Evolutionary conservation across 2,888 invertebrate genomes (phyloP).

Genomic region (Agriopis marginaria): DNA sequence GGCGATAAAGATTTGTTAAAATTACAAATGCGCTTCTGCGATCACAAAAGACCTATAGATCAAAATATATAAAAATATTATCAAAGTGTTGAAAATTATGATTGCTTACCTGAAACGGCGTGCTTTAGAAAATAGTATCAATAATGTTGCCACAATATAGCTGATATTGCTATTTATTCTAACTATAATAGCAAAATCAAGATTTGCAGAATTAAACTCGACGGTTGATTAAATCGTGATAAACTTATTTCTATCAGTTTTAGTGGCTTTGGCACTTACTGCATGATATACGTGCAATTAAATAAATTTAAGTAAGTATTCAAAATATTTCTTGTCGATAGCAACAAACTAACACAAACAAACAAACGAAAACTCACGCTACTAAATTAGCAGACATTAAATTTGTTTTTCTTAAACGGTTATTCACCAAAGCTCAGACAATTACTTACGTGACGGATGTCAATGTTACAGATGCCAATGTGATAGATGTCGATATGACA

Average conservation of each 20-base stretch:
- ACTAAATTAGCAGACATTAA: background rate
- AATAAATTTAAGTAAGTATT: too few species aligned
- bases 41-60: background rate
- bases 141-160: background rate
- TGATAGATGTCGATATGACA: too few species aligned
- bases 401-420: background rate
- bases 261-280: too few species aligned
- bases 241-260: background rate
- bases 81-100: background rate
- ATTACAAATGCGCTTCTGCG: slow-evolving; percentile 19
- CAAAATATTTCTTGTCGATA: too few species aligned
- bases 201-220: background rate
- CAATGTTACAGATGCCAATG: too few species aligned
- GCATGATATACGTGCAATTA: too few species aligned
- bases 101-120: background rate
- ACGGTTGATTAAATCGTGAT: background rate
- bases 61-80: background rate
- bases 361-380: background rate
- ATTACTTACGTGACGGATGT: too few species aligned
- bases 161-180: background rate
- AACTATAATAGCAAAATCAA: background rate
- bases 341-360: too few species aligned
- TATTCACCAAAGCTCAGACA: too few species aligned
- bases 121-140: background rate
- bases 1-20: slow-evolving; percentile 27